Conservation (phyloP, 2,113 vertebrate genomes). For the Protomyctophum bolini region DNA sequence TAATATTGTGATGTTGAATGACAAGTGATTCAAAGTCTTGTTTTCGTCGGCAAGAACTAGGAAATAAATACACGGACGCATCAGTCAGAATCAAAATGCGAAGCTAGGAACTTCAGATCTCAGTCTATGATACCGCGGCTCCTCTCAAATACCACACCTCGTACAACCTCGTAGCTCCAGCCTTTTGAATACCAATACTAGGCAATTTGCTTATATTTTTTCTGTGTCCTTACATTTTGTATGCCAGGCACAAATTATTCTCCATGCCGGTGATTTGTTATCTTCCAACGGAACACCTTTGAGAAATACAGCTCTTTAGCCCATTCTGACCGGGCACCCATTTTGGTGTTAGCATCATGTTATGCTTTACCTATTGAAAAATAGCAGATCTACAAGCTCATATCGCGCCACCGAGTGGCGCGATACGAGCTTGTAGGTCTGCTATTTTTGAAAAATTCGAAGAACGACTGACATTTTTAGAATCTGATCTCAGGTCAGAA, state of each 20-base stretch:
- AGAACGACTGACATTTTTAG: no score
- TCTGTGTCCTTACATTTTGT: slow-evolving; percentile 43
- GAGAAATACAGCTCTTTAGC: slow-evolving; percentile 53
- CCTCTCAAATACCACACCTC: slow-evolving; percentile 24
- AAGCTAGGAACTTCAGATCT: slow-evolving; percentile 12
- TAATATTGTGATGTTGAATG: slow-evolving; percentile 37
- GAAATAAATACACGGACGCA: slow-evolving; percentile 27
- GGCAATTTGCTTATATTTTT: slow-evolving; percentile 65
- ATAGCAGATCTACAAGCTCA: no score
- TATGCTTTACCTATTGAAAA: no score
- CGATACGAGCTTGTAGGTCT: no score
- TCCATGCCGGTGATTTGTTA: slow-evolving; percentile 44
- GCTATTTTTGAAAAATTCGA: no score
- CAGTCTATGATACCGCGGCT: slow-evolving; percentile 13
- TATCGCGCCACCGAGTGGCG: no score
- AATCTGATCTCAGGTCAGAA: no score
- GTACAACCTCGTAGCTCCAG: slow-evolving; percentile 37
- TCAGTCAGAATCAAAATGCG: slow-evolving; percentile 13
- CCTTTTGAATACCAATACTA: slow-evolving; percentile 39
- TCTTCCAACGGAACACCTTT: slow-evolving; percentile 39
- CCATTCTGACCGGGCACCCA: no score
- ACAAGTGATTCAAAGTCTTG: slow-evolving; percentile 41
- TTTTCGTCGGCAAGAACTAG: background rate
- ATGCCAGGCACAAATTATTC: slow-evolving; percentile 30
- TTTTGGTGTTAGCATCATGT: no score